Base-by-base conservation (phyloP, 2,113 vertebrate species). In the Hippolais icterina region DNA sequence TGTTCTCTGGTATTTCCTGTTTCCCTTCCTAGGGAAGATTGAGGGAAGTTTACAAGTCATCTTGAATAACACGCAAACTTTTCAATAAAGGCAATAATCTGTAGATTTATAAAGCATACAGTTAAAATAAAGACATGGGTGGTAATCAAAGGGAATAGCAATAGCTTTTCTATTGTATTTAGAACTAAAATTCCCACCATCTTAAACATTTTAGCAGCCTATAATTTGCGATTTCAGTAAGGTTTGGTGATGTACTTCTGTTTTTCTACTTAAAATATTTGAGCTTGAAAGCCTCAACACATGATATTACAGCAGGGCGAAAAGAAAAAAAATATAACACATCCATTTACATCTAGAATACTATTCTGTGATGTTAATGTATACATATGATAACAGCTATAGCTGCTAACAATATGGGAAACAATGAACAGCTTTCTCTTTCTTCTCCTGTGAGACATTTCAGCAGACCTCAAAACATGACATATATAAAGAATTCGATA, bases 1-100 rank as follows among this genome's bases (percentile, higher is more conserved):
- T 97, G 97, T 98, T 98, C 98, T 98, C 98, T 98, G 99, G 98
- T 98, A 99, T 99, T 99, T 99, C 99, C 99, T 99, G 98, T 98
- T 98, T 98, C 98, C 98, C 97, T 98, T 98, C 97, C 97, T 98
- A 97, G 96, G 97, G 98, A 98, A 98, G 98, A 98, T 95, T 98
- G 98, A 98, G 96, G 98, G 93, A 97, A 98, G 98, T 99, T 99
- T 99, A 99, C 97, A 98, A 98, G 98, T 98, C 97, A 98, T 98
- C 98, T 99, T 98, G 98, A 98, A 97, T 98, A 99, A 98, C 98
- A 98, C 27, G 89, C 96, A 97, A 98, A 98, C 96, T 97, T 98
- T 98, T 98, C 98, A 98, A 98, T 97, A 98, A 98, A 98, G 96
- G 95, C 97, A 95, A 97, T 98, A 97, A 97, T 98, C 98, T 98